These are phyloP conservation scores for Protophormia terraenovae DNA, from an alignment of 2,888 invertebrate species.

Conservation along the genomic window DNA sequence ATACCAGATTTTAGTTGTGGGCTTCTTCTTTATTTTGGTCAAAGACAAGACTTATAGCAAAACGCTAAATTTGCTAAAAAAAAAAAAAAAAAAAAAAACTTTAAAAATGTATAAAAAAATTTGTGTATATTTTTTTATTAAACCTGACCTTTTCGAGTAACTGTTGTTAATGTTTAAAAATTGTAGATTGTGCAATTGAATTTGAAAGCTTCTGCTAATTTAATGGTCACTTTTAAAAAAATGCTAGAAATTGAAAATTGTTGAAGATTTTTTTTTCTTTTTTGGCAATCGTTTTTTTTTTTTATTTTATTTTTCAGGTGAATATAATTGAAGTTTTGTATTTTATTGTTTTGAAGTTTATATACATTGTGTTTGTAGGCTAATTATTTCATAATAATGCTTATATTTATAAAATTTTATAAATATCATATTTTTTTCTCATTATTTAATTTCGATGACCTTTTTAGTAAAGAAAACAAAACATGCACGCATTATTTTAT, in stretches of 20 bases:
- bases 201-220: conserved; percentile 41
- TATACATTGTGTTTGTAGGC: not conserved
- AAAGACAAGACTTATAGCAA: conserved; percentile 3
- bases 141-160: conserved; percentile 61
- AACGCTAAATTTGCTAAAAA: not conserved
- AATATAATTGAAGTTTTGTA: no score
- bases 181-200: conserved; percentile 8
- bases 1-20: conserved; percentile 17
- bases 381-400: conserved; percentile 16
- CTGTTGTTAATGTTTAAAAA: conserved; percentile 38
- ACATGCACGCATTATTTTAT: no score
- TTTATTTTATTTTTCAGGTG: no score
- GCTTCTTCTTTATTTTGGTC: not conserved
- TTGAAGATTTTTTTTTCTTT: not conserved
- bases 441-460: not conserved
- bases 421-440: not conserved
- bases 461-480: not conserved
- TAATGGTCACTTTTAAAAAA: not conserved
- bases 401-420: not conserved
- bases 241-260: not conserved
- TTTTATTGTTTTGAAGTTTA: no score
- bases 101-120: no score
- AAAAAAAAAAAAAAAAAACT: not conserved
- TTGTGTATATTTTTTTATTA: conserved; percentile 42
- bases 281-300: not conserved